Base-by-base conservation (phyloP, 2,888 invertebrate genomes). In the Parnassius apollo region DNA sequence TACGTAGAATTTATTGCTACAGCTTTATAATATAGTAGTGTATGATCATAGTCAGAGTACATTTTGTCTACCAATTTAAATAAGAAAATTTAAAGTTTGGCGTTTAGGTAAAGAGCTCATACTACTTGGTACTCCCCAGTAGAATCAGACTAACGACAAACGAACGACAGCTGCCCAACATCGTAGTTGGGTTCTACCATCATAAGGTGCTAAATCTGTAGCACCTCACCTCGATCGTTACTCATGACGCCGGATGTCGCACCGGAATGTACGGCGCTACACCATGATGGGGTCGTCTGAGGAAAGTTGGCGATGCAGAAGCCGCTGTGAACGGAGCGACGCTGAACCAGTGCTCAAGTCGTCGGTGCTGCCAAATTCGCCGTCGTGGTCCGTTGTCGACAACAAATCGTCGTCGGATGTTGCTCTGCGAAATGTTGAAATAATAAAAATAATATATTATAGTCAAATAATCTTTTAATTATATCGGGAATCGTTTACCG, bases 371-470 rank as follows among this genome's bases (percentile, higher is more conserved):
- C 93, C 93, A 72, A 92, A 88, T 75, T 93, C 95, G 70, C 96
- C 96, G 80, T 96, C 96, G 73, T 95, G 93, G 84, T 96, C 96
- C 35, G 96, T 96, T 50, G 82, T 94, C 76, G 93, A 94, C 57
- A 97, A 91, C 80, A 97, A 92, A 85, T 98, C 98, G 82, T 98
- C 98, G 83, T 98, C 97, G 1, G 97, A 97, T 56, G 96, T 96
- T 51, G 96, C 95, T 72, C 96, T 94, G 77, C 0, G 54, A 44
- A 18, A 7, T 8, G 7, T 3, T 35, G 2, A 10, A 9, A 50
- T 50, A 18, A 13, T 52, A 22, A 25, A 25, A 25, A 25, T 25
- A 25, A 25, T 25, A 2, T 25, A 0, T 25, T 2, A 4, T 25
- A 25, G 25, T 52, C 2, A 52, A 11, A 22, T 22, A 52, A 25